Percentiles rank a stretch among this genome's conserved stretches.
Conservation (phyloP, 2,113 vertebrate species). For the Malaclemys terrapin region DNA sequence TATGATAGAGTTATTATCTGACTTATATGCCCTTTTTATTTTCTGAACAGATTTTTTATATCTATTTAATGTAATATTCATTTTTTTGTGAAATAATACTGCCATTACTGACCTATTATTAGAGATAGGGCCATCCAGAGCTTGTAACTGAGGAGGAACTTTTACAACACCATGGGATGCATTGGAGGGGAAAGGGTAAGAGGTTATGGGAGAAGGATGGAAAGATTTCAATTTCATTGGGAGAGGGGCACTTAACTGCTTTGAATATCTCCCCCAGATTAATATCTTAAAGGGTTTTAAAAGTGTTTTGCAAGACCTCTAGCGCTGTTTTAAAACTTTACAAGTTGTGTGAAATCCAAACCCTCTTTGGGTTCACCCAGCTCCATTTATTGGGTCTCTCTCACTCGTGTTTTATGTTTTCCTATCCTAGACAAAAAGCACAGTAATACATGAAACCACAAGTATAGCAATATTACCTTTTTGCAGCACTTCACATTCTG, state of each 20-base stretch:
- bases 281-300: neutral
- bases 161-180: neutral
- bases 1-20: neutral
- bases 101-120: neutral
- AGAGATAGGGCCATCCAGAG: neutral
- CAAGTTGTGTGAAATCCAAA: neutral
- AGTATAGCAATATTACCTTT: neutral
- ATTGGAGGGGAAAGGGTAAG: fast-evolving
- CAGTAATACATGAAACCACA: neutral
- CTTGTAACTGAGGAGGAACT: neutral
- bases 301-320: neutral
- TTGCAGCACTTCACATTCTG: neutral
- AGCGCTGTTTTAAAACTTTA: neutral
- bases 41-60: neutral
- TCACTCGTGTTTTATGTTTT: conserved; percentile 14
- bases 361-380: neutral
- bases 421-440: neutral
- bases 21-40: fast-evolving
- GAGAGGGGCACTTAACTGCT: neutral
- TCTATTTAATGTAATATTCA: neutral
- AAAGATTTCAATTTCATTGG: neutral
- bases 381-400: neutral
- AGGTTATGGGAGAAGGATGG: neutral
- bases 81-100: neutral
- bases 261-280: neutral